Conservation (phyloP, 2,888 invertebrate genomes). For the Eristalis arbustorum region DNA sequence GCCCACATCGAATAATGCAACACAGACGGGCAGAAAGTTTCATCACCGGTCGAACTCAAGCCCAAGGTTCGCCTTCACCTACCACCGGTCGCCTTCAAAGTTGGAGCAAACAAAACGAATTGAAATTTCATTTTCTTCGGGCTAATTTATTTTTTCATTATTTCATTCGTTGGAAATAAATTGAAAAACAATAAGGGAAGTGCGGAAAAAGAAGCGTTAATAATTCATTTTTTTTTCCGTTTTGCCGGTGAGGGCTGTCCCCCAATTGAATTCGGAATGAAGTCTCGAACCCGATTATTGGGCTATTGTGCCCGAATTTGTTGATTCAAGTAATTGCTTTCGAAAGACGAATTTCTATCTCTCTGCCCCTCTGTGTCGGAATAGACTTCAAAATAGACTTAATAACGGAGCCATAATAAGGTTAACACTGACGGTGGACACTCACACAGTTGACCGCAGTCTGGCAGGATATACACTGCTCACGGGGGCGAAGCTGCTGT, state of each 20-base stretch:
- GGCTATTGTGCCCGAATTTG: background rate
- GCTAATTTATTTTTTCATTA: conserved; percentile 1
- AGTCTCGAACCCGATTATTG: conserved; percentile 27
- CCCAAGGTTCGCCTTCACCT: background rate
- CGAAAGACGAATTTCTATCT: background rate
- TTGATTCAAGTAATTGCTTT: conserved; percentile 27
- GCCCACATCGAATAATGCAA: background rate
- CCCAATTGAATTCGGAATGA: conserved; percentile 22
- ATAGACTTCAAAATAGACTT: conserved; percentile 5
- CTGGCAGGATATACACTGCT: background rate
- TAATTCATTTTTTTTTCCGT: conserved; percentile 2
- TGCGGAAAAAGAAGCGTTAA: conserved; percentile 1
- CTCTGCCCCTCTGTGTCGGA: background rate
- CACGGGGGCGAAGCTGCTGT: background rate
- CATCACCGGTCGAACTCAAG: background rate
- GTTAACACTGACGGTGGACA: background rate
- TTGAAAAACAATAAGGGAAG: background rate
- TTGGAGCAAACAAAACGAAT: background rate
- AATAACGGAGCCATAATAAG: conserved; percentile 4
- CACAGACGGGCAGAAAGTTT: background rate
- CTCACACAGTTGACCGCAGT: background rate
- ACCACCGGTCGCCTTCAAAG: background rate
- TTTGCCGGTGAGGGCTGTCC: background rate
- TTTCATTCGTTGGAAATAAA: background rate
- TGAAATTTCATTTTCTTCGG: conserved; percentile 4